These are phyloP conservation scores for Phalacrocorax carbo DNA, from an alignment of 2,113 vertebrate species.

Conservation along the genomic window DNA sequence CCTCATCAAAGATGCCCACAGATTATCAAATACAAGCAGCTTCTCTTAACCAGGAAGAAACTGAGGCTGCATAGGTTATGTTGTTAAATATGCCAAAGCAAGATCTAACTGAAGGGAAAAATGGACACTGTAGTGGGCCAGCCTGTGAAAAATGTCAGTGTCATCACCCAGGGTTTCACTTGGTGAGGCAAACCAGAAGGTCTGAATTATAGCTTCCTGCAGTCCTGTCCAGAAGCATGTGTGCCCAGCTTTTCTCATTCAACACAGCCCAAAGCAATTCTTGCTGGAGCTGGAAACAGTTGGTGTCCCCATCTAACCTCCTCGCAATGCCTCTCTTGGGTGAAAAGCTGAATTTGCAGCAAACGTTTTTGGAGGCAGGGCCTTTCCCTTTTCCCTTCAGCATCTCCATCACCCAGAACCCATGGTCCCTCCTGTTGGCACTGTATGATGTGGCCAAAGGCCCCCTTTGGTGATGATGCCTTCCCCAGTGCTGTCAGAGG, in stretches of 20 bases:
- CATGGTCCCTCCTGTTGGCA: not conserved
- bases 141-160: not conserved
- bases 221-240: not conserved
- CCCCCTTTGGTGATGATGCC: not conserved
- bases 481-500: not conserved
- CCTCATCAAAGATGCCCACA: not conserved
- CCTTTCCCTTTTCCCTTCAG: not conserved
- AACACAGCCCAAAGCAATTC: not conserved
- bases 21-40: not conserved
- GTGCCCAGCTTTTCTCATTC: slow-evolving; percentile 15
- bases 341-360: not conserved
- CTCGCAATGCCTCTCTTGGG: not conserved
- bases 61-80: not conserved
- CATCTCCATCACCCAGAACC: not conserved
- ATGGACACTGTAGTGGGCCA: not conserved
- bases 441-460: not conserved
- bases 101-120: not conserved
- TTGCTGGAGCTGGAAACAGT: not conserved
- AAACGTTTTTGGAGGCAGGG: not conserved
- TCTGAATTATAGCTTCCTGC: not conserved
- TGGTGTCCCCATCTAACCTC: slow-evolving; percentile 25
- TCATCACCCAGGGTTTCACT: not conserved
- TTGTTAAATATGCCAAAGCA: not conserved
- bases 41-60: not conserved
- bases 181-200: slow-evolving; percentile 4